A percentile compares a stretch with the other conserved stretches of the same genome.
These are phyloP conservation scores for Andrena camellia DNA, from an alignment of 2,888 invertebrate genomes.

Conservation along the genomic window DNA sequence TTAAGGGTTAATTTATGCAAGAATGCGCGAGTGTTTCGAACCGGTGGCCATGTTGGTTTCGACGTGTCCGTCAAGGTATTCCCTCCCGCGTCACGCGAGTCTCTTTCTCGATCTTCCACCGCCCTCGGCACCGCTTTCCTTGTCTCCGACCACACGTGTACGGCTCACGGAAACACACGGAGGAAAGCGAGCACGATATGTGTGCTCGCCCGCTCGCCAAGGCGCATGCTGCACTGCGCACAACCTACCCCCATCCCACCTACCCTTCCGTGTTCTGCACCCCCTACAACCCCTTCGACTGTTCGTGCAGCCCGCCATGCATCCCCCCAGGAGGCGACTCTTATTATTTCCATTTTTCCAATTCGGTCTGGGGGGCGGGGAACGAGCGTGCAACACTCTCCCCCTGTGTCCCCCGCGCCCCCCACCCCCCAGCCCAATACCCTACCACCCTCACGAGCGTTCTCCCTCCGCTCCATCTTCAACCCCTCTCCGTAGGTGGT, in stretches of 20 bases:
- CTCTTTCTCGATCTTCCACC: slow-evolving; percentile 66
- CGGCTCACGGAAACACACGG: slow-evolving; percentile 59
- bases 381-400: slow-evolving; percentile 72
- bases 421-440: slow-evolving; percentile 15
- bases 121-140: slow-evolving; percentile 58
- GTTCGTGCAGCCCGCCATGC: slow-evolving; percentile 70
- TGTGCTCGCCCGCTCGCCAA: slow-evolving; percentile 50
- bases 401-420: slow-evolving; percentile 48
- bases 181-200: slow-evolving; percentile 63
- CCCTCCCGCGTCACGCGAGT: slow-evolving; percentile 47
- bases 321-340: slow-evolving; percentile 77
- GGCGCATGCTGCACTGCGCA: slow-evolving; percentile 84
- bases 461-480: slow-evolving; percentile 34
- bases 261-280: slow-evolving; percentile 58
- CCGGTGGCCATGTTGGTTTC: slow-evolving; percentile 77
- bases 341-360: slow-evolving; percentile 85
- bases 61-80: slow-evolving; percentile 69
- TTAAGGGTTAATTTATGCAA: slow-evolving; percentile 65
- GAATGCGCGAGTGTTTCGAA: slow-evolving; percentile 59
- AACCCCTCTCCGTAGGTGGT: slow-evolving; percentile 68
- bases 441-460: slow-evolving; percentile 40
- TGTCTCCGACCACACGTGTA: slow-evolving; percentile 69
- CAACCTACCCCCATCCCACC: slow-evolving; percentile 70
- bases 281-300: slow-evolving; percentile 59
- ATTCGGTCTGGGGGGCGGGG: slow-evolving; percentile 80